Evolutionary conservation across 2,888 invertebrate genomes (phyloP).

Genomic region (Athrips mouffetella): DNA sequence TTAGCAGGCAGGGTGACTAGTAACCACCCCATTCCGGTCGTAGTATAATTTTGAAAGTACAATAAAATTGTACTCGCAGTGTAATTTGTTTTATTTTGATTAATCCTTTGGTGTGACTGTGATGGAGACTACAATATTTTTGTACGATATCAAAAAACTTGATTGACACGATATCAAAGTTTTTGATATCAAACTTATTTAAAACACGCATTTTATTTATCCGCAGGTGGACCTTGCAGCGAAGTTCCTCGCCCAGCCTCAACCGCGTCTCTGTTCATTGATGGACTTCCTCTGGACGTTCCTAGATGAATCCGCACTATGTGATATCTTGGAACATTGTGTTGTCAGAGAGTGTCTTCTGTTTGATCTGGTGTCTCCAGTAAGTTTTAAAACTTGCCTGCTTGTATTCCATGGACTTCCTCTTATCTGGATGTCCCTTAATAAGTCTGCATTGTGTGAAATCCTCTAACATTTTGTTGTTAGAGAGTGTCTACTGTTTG

Average conservation of each 20-base stretch:
- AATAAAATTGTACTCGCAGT: too few species aligned
- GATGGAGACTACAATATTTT: too few species aligned
- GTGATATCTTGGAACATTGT: conserved; percentile 80
- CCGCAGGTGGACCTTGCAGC: conserved; percentile 44
- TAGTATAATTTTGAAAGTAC: too few species aligned
- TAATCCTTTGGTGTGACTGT: too few species aligned
- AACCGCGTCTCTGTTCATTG: conserved; percentile 49
- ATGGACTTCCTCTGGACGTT: conserved; percentile 83
- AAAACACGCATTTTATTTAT: too few species aligned
- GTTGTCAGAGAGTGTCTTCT: conserved; percentile 79
- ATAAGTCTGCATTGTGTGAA: conserved; percentile 80
- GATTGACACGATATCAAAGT: too few species aligned
- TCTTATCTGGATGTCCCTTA: conserved; percentile 81
- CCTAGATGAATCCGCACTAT: conserved; percentile 81
- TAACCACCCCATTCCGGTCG: too few species aligned
- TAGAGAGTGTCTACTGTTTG: conserved; percentile 79
- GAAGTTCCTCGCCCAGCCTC: conserved; percentile 49
- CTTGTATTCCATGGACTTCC: conserved; percentile 63
- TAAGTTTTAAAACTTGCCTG: conserved; percentile 26
- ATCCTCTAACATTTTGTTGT: conserved; percentile 81
- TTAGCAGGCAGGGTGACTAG: too few species aligned
- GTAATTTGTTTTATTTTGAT: neutral
- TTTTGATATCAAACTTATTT: too few species aligned
- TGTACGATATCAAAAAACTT: too few species aligned
- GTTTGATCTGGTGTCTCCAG: conserved; percentile 79